Evolutionary conservation across 2,888 invertebrate species (phyloP), one percentile per base, ranked within the genome.

Genomic region (Diplolepis rosae): DNA sequence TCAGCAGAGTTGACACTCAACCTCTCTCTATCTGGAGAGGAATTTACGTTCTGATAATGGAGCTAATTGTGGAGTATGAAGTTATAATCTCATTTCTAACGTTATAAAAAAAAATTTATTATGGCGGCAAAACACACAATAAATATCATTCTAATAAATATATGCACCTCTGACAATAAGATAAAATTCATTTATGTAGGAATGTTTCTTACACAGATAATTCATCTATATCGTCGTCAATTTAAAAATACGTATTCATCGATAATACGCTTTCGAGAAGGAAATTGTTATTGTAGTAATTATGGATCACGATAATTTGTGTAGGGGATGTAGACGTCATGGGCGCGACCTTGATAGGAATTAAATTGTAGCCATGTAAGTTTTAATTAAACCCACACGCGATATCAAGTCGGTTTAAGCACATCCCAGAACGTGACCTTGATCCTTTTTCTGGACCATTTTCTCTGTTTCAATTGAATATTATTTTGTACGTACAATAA

Each of bases 351-450:
- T 56, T 56, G 56, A 35, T 56, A 56, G 32, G 35, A 56, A 56
- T 56, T 56, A 56, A 56, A 56, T 56, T 56, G 35, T 32, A 30
- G 56, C 35, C 32, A 35, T 35, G 18, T 32, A 35, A 56, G 32
- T 32, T 56, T 56, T 56, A 56, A 56, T 56, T 56, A 35, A 56
- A 32, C 35, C 35, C 56, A 56, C 56, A 56, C 56, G 56, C 56
- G 56, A 56, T 56, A 56, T 56, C 56, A 32, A 32, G 56, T 22
- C 13, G 22, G 15, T 18, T 56, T 35, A 3, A 35, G 32, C 56
- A 2, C 6, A 56, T 35, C 18, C 18, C 9, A 30, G 30, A 54
- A 30, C 15, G 15, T 54, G 56, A 56, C 56, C 56, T 56, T 35
- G 18, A 18, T 35, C 39, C 39, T 56, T 15, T 15, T 54, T 27